Percentiles rank a stretch among this genome's conserved stretches.
phyloP scores from a whole-genome alignment of 2,888 invertebrate species.

The Micropterix aruncella region DNA sequence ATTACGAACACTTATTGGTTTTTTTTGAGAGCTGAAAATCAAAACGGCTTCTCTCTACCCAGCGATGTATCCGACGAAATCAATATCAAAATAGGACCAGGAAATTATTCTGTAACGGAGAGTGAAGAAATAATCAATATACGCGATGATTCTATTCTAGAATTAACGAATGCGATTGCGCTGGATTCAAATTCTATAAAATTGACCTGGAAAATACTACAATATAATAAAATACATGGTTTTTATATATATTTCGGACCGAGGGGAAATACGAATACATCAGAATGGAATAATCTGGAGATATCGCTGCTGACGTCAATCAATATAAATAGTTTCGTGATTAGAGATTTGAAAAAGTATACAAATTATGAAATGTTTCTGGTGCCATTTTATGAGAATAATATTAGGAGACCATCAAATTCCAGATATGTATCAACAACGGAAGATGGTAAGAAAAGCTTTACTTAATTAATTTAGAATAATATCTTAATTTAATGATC shows the following conservation, averaged over 20 bases:
- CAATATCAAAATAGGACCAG: constrained; percentile 36
- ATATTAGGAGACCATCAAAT: constrained; percentile 83
- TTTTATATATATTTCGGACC: constrained; percentile 70
- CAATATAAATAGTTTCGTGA: constrained; percentile 63
- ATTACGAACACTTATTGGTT: constrained; percentile 78
- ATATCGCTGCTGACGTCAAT: constrained; percentile 69
- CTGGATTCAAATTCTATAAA: constrained; percentile 75
- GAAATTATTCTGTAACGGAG: constrained; percentile 34
- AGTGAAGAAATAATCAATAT: constrained; percentile 61
- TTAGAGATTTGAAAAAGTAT: constrained; percentile 69
- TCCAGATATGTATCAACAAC: constrained; percentile 66
- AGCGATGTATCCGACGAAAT: constrained; percentile 63
- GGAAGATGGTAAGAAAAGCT: constrained; percentile 61
- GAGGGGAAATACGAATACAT: constrained; percentile 33
- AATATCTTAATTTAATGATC: too few species aligned
- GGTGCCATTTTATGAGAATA: constrained; percentile 77
- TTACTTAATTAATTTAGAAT: background rate
- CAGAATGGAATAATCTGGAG: constrained; percentile 54
- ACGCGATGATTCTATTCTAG: constrained; percentile 60
- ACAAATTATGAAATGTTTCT: constrained; percentile 87
- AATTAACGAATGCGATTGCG: constrained; percentile 69
- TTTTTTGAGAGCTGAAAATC: constrained; percentile 79
- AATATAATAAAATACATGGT: constrained; percentile 69
- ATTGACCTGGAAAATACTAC: constrained; percentile 74
- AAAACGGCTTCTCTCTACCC: constrained; percentile 70